These are phyloP conservation scores for Pomatostomus ruficeps DNA, from an alignment of 2,113 vertebrate genomes.

Conservation along the genomic window DNA sequence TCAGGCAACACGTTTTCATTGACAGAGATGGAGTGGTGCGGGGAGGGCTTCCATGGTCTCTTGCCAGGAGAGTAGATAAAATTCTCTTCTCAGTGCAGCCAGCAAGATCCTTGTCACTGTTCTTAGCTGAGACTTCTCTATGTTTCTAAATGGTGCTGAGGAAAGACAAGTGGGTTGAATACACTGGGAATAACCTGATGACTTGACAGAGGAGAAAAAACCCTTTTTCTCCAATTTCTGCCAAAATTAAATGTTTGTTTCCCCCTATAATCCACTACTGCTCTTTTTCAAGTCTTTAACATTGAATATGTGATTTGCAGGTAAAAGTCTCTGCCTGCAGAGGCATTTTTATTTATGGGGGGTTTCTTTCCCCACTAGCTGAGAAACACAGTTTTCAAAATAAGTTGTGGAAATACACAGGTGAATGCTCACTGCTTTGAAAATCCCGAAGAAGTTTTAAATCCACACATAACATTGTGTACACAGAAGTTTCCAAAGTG, in stretches of 20 bases:
- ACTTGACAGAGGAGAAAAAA: background rate
- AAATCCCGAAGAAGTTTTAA: background rate
- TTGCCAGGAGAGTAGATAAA: background rate
- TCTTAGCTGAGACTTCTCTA: background rate
- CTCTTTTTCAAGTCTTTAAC: background rate
- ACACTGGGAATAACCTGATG: background rate
- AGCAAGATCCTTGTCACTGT: background rate
- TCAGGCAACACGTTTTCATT: rapidly evolving
- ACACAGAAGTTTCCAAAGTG: background rate
- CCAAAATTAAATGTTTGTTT: background rate
- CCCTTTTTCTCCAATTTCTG: background rate
- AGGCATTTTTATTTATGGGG: background rate
- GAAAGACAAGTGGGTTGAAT: background rate
- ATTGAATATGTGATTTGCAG: background rate
- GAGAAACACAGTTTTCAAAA: background rate
- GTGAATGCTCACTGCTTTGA: background rate
- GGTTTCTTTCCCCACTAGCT: background rate
- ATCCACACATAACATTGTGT: background rate
- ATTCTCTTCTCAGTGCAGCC: background rate
- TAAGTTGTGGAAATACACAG: background rate
- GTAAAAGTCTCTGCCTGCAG: background rate
- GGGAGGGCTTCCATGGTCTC: rapidly evolving
- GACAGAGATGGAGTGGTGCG: background rate
- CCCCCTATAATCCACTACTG: rapidly evolving
- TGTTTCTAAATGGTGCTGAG: background rate